Conservation (phyloP, 2,797 vertebrate species). For the Linurgus olivaceus region DNA sequence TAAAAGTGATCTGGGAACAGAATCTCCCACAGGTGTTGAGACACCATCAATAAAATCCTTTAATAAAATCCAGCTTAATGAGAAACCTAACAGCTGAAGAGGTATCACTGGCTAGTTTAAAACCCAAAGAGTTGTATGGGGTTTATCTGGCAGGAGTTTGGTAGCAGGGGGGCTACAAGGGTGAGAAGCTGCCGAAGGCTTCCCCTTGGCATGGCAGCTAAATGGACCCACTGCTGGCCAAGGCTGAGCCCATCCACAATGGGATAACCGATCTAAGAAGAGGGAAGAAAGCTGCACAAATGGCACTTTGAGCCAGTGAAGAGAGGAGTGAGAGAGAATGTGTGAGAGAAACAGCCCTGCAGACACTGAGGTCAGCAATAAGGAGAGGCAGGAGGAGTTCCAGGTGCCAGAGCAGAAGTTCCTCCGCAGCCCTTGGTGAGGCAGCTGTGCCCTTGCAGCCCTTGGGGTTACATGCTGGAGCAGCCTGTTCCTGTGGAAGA, state of each 20-base stretch:
- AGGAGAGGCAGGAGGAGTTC: not conserved
- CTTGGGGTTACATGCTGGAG: not conserved
- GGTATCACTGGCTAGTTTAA: not conserved
- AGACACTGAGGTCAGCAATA: accelerated
- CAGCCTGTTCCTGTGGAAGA: not conserved
- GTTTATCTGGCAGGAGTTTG: not conserved
- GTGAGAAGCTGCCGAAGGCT: not conserved
- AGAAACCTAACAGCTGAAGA: not conserved
- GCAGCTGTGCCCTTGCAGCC: not conserved
- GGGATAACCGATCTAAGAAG: no score
- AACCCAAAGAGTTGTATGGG: no score
- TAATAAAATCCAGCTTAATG: not conserved
- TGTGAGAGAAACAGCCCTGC: not conserved
- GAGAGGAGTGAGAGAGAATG: not conserved
- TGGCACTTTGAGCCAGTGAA: not conserved
- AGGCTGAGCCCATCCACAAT: not conserved
- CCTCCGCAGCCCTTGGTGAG: not conserved
- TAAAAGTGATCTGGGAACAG: accelerated
- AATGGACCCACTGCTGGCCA: not conserved
- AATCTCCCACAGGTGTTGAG: accelerated
- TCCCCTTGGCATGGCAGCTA: not conserved
- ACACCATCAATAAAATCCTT: not conserved
- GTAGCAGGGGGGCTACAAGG: not conserved
- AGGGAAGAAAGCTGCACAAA: not conserved
- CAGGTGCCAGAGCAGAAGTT: not conserved